A percentile compares a stretch with the other conserved stretches of the same genome.
phyloP scores from a whole-genome alignment of 2,113 vertebrate genomes.

The Notechis scutatus region DNA sequence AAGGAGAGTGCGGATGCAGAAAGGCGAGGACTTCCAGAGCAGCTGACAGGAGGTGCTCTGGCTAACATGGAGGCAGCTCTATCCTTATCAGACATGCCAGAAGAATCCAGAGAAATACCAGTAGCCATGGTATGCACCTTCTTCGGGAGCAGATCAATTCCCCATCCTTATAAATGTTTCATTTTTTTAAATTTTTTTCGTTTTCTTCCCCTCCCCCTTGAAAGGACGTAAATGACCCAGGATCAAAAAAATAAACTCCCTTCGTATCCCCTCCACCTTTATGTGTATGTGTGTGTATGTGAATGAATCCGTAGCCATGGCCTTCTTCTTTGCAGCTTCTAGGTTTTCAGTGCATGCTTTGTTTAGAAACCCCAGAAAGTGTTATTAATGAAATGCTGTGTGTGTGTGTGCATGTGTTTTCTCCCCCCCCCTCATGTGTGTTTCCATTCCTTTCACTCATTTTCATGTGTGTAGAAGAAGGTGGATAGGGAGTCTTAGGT shows the following conservation, averaged over 20 bases:
- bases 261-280: not conserved
- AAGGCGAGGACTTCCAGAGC: slow-evolving; percentile 65
- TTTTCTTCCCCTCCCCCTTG: too few relatives aligned
- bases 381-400: not conserved
- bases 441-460: not conserved
- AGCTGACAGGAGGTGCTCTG: slow-evolving; percentile 67
- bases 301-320: not conserved
- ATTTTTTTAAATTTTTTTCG: not conserved
- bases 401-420: not conserved
- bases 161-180: not conserved
- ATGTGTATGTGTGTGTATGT: too few relatives aligned
- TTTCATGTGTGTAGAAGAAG: not conserved
- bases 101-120: slow-evolving; percentile 35
- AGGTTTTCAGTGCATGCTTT: not conserved
- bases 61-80: slow-evolving; percentile 38
- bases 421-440: not conserved
- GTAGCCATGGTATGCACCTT: not conserved
- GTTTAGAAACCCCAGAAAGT: not conserved
- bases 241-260: not conserved
- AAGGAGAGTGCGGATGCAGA: slow-evolving; percentile 64
- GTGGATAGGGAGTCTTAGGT: not conserved
- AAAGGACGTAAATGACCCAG: not conserved
- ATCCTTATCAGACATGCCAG: slow-evolving; percentile 13
- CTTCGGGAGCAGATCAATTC: not conserved
- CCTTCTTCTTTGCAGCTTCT: not conserved